Base-by-base conservation (phyloP, 2,888 invertebrate species). In the Nymphalis c-album region DNA sequence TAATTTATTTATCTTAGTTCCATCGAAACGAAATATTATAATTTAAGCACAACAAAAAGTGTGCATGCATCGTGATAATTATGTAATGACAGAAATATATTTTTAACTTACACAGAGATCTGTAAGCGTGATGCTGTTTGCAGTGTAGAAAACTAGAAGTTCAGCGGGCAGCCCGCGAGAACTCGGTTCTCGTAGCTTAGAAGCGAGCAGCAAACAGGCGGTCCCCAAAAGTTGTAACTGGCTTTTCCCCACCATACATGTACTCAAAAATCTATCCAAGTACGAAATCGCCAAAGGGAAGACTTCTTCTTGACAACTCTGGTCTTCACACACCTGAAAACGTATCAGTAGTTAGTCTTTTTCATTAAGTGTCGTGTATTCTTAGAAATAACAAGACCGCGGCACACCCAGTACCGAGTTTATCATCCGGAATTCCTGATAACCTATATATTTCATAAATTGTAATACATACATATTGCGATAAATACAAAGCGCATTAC, bases 151-250 rank as follows among this genome's bases (percentile, higher is more conserved):
- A 80, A 98, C 96, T 78, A 99, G 94, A 68, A 95, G 94, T 74
- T 97, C 96, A 1, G 96, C 96, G 22, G 95, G 94, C 71, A 97
- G 90, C 18, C 98, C 97, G 72, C 94, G 93, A 63, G 93, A 91
- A 74, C 93, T 93, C 8, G 98, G 96, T 86, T 98, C 98, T 74
- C 98, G 95, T 74, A 99, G 93, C 91, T 99, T 99, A 67, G 98
- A 98, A 46, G 98, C 97, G 77, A 99, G 93, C 79, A 99, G 94
- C 79, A 99, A 94, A 86, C 98, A 98, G 51, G 97, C 96, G 40
- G 98, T 96, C 71, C 98, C 98, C 81, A 99, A 92, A 69, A 98
- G 94, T 91, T 99, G 99, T 72, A 99, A 94, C 85, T 98, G 97
- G 78, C 94, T 95, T 91, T 97, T 97, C 77, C 95, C 94, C 81